Base-by-base conservation (phyloP, 2,888 invertebrate species). In the Ischnura elegans region DNA sequence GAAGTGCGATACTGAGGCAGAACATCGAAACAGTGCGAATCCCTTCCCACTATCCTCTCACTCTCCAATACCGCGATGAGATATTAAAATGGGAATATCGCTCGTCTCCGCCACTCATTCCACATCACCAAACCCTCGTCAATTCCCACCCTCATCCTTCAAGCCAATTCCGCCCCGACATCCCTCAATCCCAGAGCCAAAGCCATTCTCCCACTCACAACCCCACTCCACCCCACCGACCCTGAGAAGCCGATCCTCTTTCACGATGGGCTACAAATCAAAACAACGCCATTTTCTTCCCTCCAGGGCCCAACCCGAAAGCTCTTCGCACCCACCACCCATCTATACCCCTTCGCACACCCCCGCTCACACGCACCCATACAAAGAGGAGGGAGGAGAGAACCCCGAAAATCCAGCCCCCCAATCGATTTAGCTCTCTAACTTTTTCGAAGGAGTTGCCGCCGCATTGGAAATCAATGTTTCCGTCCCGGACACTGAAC, bases 391-490 rank as follows among this genome's bases (percentile, higher is more conserved):
- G 25, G 36, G 76, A 76, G 76, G 76, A 36, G 13, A 46, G 61
- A 43, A 61, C 55, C 87, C 87, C 51, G 76, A 76, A 87, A 87
- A 87, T 87, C 87, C 87, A 87, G 36, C 51, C 51, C 51, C n/a
- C 61, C 36, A 90, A 90, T 90, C 90, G 90, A 90, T 90, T 90
- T 90, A 90, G 90, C 51, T 51, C 51, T 51, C 51, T 66, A 90
- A 90, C 90, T 90, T 90, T 90, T 90, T 90, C 61, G 55, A 90
- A 90, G 90, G 90, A 90, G 90, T 86, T 86, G 86, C 86, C 86
- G 86, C 86, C 86, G 86, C 90, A 90, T 90, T 66, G 90, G 90
- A 61, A 90, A 90, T 90, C 90, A 61, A 90, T 90, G 43, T n/a
- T 86, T 86, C 86, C 86, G 86, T 46, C 86, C 55, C 61, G 90